A percentile compares a stretch with the other conserved stretches of the same genome.
Conservation (phyloP, 1,140 invertebrate genomes). For the Ceratoteleas bidentatus region DNA sequence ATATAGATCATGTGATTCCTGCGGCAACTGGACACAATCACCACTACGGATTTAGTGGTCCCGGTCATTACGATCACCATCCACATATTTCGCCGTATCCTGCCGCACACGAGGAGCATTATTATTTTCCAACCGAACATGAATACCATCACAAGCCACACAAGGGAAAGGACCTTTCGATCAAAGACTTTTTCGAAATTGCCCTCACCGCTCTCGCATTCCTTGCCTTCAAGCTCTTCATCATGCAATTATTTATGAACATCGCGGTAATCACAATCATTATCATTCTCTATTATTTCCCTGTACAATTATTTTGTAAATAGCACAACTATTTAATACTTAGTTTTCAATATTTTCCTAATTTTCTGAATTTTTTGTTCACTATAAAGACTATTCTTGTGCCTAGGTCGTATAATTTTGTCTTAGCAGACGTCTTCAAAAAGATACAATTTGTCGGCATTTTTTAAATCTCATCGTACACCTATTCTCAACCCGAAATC, state of each 20-base stretch:
- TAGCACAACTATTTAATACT: background rate
- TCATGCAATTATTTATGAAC: slow-evolving; percentile 87
- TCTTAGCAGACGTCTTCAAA: too few species aligned
- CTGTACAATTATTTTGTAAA: background rate
- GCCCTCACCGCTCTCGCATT: slow-evolving; percentile 89
- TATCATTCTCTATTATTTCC: background rate
- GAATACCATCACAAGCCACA: slow-evolving; percentile 68
- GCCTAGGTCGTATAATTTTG: too few species aligned
- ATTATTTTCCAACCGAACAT: slow-evolving; percentile 70
- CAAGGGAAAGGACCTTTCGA: slow-evolving; percentile 82
- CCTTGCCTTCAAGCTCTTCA: slow-evolving; percentile 89
- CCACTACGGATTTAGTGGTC: slow-evolving; percentile 66
- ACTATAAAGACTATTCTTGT: too few species aligned
- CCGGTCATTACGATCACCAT: slow-evolving; percentile 62
- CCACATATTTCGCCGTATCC: slow-evolving; percentile 69
- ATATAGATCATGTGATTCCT: slow-evolving; percentile 70
- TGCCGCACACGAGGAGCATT: slow-evolving; percentile 75
- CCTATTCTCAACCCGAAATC: too few species aligned
- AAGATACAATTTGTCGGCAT: too few species aligned
- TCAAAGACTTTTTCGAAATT: slow-evolving; percentile 88
- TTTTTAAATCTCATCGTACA: too few species aligned
- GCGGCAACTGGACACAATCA: slow-evolving; percentile 71
- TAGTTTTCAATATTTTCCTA: too few species aligned
- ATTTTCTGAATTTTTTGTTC: too few species aligned
- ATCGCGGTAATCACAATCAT: slow-evolving; percentile 68